These are phyloP conservation scores for Antennarius striatus DNA, from an alignment of 2,113 vertebrate genomes.

Conservation along the genomic window DNA sequence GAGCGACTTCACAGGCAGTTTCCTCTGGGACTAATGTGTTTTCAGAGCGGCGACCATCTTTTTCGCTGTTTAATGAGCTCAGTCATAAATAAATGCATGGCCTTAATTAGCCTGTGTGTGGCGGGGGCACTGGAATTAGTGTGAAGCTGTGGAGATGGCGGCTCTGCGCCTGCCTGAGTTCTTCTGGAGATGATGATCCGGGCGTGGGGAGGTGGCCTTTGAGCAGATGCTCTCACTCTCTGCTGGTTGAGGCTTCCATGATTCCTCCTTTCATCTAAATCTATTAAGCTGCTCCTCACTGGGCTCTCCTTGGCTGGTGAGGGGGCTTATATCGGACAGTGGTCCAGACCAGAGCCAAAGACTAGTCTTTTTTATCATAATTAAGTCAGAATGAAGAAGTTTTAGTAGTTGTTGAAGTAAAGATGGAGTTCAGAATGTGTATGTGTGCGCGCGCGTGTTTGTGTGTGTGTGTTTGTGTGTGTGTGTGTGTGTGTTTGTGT, in stretches of 20 bases:
- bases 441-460: too few species aligned
- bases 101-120: constrained; percentile 81
- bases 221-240: constrained; percentile 82
- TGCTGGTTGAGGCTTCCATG: constrained; percentile 65
- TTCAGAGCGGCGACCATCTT: constrained; percentile 73
- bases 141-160: constrained; percentile 65
- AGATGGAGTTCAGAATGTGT: too few species aligned
- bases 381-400: constrained; percentile 16
- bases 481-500: too few species aligned
- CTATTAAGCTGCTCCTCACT: constrained; percentile 78
- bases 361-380: constrained; percentile 17
- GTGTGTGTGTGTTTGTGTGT: too few species aligned
- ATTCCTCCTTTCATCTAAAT: constrained; percentile 78
- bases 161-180: constrained; percentile 71
- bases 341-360: constrained; percentile 22
- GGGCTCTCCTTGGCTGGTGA: constrained; percentile 53
- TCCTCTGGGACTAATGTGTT: constrained; percentile 76
- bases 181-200: constrained; percentile 73
- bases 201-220: constrained; percentile 81
- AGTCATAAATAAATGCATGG: constrained; percentile 84
- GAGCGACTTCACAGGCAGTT: constrained; percentile 73
- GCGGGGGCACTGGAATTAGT: constrained; percentile 66
- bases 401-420: neutral
- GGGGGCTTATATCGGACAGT: constrained; percentile 47
- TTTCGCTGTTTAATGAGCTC: constrained; percentile 76